Base-by-base conservation (phyloP, 1,140 invertebrate species). In the Drosophila yakuba region DNA sequence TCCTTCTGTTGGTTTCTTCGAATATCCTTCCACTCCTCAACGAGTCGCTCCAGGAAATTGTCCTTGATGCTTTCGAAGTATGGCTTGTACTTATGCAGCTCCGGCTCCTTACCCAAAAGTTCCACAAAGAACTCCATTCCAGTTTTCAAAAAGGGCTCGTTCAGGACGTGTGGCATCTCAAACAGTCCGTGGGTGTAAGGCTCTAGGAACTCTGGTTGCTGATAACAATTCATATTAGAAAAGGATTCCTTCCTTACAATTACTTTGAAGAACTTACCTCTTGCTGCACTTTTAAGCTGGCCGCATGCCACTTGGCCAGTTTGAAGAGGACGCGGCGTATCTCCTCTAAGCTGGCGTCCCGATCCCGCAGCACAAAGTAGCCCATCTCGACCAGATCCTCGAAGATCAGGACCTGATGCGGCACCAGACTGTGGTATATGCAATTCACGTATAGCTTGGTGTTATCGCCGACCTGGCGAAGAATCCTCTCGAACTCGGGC, bases 221-320 rank as follows among this genome's bases (percentile, higher is more conserved):
- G 14, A 17, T 43, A 43, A 47, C 8, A 32, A 32, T 32, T 32
- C 1, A 32, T 8, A 32, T 32, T 32, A 32, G 12, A 14, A 38
- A 3, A 38, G 8, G 10, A 38, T 14, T 17, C 23, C 23, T 25
- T 25, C 23, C 4, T 4, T 43, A 28, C 5, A n/a, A n/a, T 14
- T 11, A 10, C 12, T 1, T 4, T 12, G 1, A 0, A 14, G 1
- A 44, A 12, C 57, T 59, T 41, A 78, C 68, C 55, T 91, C 83
- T 0, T 76, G 15, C 5, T 55, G 51, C 10, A 90, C 14, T 15
- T 83, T 62, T 8, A 84, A 64, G 25, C 85, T 90, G 12, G 77
- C 52, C 0, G 89, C 90, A 73, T 91, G 90, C 58, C 58, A 64
- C 54, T 90, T 90, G 3, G 90, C 90, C 6, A 91, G 45, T 20